Base-by-base conservation (phyloP, 2,888 invertebrate species). In the Hermodice carunculata region DNA sequence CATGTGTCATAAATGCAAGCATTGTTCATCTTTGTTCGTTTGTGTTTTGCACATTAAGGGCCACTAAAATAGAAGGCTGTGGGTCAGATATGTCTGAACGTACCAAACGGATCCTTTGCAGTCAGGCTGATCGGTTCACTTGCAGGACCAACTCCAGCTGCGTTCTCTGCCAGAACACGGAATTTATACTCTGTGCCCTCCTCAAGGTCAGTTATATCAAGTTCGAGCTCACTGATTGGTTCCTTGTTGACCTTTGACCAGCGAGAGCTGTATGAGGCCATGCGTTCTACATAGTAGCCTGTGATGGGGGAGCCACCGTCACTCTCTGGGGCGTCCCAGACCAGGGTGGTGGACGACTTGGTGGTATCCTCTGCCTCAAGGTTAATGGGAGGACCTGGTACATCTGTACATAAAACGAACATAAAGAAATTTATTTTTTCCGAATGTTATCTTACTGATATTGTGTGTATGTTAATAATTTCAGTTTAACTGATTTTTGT, bases 111-210 rank as follows among this genome's bases (percentile, higher is more conserved):
- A 44, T 68, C 64, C 59, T 71, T 71, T 19, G 70, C 70, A 3
- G 67, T 53, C 17, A 76, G 52, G 28, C 57, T 61, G 14, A 70
- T 62, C 17, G 60, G 60, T 22, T 60, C 60, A 43, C 60, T 52
- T 6, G 60, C 51, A 75, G 94, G 94, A 53, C 95, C 94, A 52
- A 89, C 87, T 8, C 95, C 96, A 60, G 94, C 90, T 8, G 93
- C 91, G 86, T 96, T 96, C 75, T 91, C 91, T 1, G 95, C 95
- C 78, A 91, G 90, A 19, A 96, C 91, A 69, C 94, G 89, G 89
- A 96, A 95, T 87, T 93, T 90, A 82, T 96, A 96, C 80, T 94
- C 92, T 37, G 90, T 89, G 80, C 94, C 92, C 83, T 93, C 92
- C 71, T 91, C 90, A 60, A 96, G 88, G 82, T 91, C 77, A 11